phyloP scores from a whole-genome alignment of 2,113 vertebrate genomes.

The Prionailurus viverrinus region DNA sequence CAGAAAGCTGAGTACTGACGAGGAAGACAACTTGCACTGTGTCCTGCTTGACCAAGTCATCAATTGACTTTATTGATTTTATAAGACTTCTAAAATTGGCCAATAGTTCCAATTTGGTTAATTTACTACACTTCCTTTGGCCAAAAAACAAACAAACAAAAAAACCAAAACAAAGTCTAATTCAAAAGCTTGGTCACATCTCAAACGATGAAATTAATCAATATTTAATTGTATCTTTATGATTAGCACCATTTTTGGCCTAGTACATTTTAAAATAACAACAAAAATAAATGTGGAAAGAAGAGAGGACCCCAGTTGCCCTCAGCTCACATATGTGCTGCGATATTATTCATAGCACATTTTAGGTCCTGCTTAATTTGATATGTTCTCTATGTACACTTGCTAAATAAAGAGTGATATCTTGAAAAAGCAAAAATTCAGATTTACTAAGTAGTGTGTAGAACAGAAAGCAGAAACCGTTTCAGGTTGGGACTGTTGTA shows the following conservation, averaged over 20 bases:
- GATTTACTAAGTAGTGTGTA: background rate
- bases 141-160: background rate
- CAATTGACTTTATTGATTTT: background rate
- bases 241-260: background rate
- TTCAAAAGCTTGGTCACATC: background rate
- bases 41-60: background rate
- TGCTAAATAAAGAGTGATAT: constrained; percentile 15
- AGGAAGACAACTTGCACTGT: rapidly evolving
- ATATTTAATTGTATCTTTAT: background rate
- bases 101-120: background rate
- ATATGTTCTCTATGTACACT: background rate
- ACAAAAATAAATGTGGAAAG: constrained; percentile 47
- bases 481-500: background rate
- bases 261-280: constrained; percentile 35
- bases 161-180: background rate
- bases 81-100: background rate
- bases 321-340: background rate
- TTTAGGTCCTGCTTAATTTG: constrained; percentile 25
- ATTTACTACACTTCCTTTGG: background rate
- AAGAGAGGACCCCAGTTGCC: background rate
- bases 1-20: background rate
- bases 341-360: constrained; percentile 41
- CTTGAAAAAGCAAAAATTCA: constrained; percentile 5
- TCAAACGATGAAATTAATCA: background rate
- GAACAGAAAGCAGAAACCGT: background rate